Evolutionary conservation across 2,797 vertebrate species (phyloP).

Genomic region (Siniperca undulata): DNA sequence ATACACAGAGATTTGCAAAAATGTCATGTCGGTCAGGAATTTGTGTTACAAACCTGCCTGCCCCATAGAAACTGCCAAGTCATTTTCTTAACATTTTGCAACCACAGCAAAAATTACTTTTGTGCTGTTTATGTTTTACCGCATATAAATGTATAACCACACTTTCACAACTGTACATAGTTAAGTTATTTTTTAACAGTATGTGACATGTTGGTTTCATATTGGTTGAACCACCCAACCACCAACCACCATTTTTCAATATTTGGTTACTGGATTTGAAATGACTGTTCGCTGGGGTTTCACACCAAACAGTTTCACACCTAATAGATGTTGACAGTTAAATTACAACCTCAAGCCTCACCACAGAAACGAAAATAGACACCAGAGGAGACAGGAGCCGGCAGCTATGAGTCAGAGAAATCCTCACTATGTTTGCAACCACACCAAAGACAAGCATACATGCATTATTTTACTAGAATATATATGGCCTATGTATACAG

Average conservation of each 20-base stretch:
- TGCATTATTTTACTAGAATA: slow-evolving; percentile 13
- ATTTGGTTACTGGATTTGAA: slow-evolving; percentile 25
- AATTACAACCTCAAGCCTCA: slow-evolving; percentile 63
- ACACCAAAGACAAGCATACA: slow-evolving; percentile 42
- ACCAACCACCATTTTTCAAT: slow-evolving; percentile 30
- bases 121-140: slow-evolving; percentile 1
- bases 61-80: not conserved
- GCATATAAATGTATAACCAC: not conserved
- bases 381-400: slow-evolving; percentile 42
- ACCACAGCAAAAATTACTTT: not conserved
- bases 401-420: slow-evolving; percentile 65
- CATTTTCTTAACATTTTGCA: not conserved
- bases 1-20: not conserved
- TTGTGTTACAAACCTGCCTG: not conserved
- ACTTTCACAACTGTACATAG: not conserved
- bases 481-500: not conserved
- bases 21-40: not conserved
- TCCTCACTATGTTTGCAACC: slow-evolving; percentile 35
- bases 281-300: slow-evolving; percentile 45
- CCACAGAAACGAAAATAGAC: slow-evolving; percentile 57
- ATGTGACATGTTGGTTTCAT: slow-evolving; percentile 40
- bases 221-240: slow-evolving; percentile 46
- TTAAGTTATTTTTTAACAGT: not conserved
- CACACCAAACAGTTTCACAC: slow-evolving; percentile 67
- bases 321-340: slow-evolving; percentile 66